A percentile compares a stretch with the other conserved stretches of the same genome.
These are phyloP conservation scores for Drosophila ananassae DNA, from an alignment of 1,140 invertebrate species.

Conservation along the genomic window DNA sequence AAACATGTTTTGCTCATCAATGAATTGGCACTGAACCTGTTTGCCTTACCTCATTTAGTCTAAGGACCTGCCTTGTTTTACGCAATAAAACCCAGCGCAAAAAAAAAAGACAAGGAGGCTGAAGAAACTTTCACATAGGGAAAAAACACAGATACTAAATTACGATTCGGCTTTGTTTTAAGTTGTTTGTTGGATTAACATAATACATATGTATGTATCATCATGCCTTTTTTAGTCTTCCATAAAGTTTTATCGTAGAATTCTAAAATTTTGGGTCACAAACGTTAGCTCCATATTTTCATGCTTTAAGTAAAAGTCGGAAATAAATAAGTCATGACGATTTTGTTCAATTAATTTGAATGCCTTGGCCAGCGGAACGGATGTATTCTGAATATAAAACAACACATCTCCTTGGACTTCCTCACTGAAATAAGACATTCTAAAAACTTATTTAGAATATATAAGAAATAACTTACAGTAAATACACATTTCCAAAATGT, in stretches of 20 bases:
- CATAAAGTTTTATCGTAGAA: slow-evolving; percentile 4
- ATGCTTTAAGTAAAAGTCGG: slow-evolving; percentile 26
- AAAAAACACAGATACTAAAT: slow-evolving; percentile 19
- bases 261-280: slow-evolving; percentile 23
- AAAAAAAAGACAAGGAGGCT: slow-evolving; percentile 38
- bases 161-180: slow-evolving; percentile 42
- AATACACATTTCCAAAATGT: slow-evolving; percentile 11
- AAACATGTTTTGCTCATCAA: slow-evolving; percentile 58
- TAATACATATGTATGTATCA: slow-evolving; percentile 1
- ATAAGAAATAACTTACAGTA: slow-evolving; percentile 10
- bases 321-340: slow-evolving; percentile 15
- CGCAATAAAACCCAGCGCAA: slow-evolving; percentile 3
- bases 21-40: slow-evolving; percentile 43
- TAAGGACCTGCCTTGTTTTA: slow-evolving; percentile 25
- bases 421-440: slow-evolving; percentile 8
- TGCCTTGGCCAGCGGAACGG: slow-evolving; percentile 2
- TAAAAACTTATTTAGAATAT: neutral
- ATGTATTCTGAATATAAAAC: slow-evolving; percentile 18
- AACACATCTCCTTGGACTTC: slow-evolving; percentile 19
- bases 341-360: slow-evolving; percentile 19
- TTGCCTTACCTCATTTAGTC: slow-evolving; percentile 36
- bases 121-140: slow-evolving; percentile 38
- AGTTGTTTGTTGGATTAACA: slow-evolving; percentile 13
- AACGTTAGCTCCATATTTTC: slow-evolving; percentile 30
- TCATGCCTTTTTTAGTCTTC: slow-evolving; percentile 6